Conservation (phyloP, 1,140 invertebrate genomes). For the Hypsibius dujardini region DNA sequence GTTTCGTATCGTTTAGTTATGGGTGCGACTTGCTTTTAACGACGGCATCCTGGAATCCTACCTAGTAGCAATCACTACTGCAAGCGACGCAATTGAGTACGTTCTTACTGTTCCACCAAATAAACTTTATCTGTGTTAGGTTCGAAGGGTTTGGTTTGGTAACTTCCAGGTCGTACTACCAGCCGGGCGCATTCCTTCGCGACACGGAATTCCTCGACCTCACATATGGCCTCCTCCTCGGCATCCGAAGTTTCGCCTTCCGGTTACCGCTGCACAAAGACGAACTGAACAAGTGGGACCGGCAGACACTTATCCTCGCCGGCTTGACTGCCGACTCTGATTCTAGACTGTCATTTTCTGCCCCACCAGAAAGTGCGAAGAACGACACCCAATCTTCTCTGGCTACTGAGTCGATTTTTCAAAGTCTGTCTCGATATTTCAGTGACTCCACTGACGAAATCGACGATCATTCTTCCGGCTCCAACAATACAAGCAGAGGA, state of each 20-base stretch:
- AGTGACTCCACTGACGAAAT: no score
- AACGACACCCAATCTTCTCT: no score
- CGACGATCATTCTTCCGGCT: no score
- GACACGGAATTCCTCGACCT: not conserved
- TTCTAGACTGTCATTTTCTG: no score
- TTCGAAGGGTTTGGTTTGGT: not conserved
- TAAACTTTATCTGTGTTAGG: not conserved
- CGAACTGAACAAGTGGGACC: not conserved
- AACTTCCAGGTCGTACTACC: not conserved
- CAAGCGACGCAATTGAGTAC: not conserved
- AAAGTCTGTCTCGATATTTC: no score
- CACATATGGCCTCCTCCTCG: not conserved
- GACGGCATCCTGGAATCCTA: not conserved
- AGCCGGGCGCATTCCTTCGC: not conserved
- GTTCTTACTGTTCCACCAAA: no score
- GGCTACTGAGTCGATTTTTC: no score
- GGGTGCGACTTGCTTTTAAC: constrained; percentile 7
- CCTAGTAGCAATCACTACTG: not conserved
- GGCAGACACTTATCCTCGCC: not conserved
- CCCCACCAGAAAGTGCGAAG: no score
- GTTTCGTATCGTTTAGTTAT: not conserved
- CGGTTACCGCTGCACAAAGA: not conserved
- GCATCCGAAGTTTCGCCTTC: constrained; percentile 4
- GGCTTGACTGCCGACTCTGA: not conserved
- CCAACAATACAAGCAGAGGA: no score